phyloP scores from a whole-genome alignment of 1,140 invertebrate genomes.

The Diplogasteroides magnus region DNA sequence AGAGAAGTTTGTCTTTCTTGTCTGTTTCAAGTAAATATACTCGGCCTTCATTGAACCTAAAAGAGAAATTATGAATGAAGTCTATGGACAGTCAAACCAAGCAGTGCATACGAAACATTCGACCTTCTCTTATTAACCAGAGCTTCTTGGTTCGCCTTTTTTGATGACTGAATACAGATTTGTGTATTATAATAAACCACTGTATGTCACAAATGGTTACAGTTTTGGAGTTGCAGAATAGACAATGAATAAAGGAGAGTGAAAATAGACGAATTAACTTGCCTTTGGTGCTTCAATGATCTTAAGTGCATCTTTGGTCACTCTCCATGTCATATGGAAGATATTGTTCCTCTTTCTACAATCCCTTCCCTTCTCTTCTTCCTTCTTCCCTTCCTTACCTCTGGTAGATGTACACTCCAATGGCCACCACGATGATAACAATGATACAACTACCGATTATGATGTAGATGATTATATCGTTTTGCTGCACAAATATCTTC shows the following conservation, averaged over 20 bases:
- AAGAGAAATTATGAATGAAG: conserved; percentile 39
- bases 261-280: too few relatives aligned
- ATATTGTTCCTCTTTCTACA: neutral
- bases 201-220: too few relatives aligned
- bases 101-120: conserved; percentile 27
- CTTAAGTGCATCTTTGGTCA: conserved; percentile 9
- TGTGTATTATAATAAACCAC: too few relatives aligned
- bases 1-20: conserved; percentile 33
- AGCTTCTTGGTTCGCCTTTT: neutral
- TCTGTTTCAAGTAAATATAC: conserved; percentile 42
- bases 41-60: conserved; percentile 44
- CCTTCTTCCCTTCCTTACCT: too few relatives aligned
- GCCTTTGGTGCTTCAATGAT: conserved; percentile 16
- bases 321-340: conserved; percentile 20
- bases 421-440: too few relatives aligned
- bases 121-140: neutral
- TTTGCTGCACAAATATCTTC: too few relatives aligned
- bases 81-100: conserved; percentile 29
- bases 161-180: too few relatives aligned
- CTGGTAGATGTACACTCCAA: too few relatives aligned
- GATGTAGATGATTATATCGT: too few relatives aligned
- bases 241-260: too few relatives aligned
- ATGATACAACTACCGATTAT: too few relatives aligned
- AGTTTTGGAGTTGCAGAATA: too few relatives aligned
- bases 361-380: neutral